Percentiles rank a stretch among this genome's conserved stretches.
These are phyloP conservation scores for Apis dorsata DNA, from an alignment of 1,140 invertebrate species.

Conservation along the genomic window DNA sequence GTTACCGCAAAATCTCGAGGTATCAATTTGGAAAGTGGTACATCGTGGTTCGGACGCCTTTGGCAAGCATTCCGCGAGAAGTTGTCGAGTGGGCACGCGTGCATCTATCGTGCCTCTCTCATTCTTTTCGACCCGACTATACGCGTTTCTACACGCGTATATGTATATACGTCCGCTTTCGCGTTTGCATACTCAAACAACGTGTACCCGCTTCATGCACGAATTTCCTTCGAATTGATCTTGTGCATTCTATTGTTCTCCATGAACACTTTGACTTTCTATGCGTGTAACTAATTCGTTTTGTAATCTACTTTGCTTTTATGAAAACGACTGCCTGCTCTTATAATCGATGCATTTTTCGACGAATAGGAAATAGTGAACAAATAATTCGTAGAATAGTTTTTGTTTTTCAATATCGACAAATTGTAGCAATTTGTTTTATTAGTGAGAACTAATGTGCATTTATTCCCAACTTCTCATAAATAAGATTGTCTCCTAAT, in stretches of 20 bases:
- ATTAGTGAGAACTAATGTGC: too few relatives aligned
- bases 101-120: slow-evolving; percentile 28
- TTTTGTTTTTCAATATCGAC: too few relatives aligned
- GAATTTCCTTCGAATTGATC: background rate
- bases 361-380: too few relatives aligned
- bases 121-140: background rate
- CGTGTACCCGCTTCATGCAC: background rate
- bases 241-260: too few relatives aligned
- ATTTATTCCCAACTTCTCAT: background rate
- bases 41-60: slow-evolving; percentile 65
- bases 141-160: background rate
- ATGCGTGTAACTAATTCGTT: background rate
- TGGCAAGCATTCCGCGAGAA: slow-evolving; percentile 67
- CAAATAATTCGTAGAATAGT: too few relatives aligned
- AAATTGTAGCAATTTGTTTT: too few relatives aligned
- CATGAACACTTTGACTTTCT: background rate
- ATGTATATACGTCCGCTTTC: background rate
- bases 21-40: slow-evolving; percentile 72
- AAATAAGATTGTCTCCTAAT: too few relatives aligned
- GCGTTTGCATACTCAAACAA: background rate
- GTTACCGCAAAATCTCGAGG: slow-evolving; percentile 57
- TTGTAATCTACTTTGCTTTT: too few relatives aligned
- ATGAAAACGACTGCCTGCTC: too few relatives aligned
- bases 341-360: too few relatives aligned
- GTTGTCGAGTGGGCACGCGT: slow-evolving; percentile 56